Evolutionary conservation across 1,140 invertebrate species (phyloP), one percentile per base, ranked within the genome.

Genomic region (Drosophila pruinosa): DNA sequence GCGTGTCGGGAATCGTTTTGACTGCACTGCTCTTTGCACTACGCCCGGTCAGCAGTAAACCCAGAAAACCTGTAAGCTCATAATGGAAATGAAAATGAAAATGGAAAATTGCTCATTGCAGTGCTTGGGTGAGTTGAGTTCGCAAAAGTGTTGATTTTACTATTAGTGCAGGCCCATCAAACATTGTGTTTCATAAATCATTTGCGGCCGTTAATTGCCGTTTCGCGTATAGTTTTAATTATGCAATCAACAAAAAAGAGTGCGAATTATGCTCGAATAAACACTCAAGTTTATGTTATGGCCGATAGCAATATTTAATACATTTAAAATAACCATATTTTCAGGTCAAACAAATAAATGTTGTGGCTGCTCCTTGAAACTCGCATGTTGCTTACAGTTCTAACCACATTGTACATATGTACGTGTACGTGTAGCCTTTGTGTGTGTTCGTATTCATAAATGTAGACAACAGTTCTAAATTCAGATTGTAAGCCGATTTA

Each of bases 401-500:
- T n/a, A n/a, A n/a, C n/a, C n/a, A n/a, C n/a, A n/a, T n/a, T n/a
- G n/a, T n/a, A n/a, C n/a, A n/a, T n/a, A n/a, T n/a, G n/a, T 28
- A 22, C 17, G 24, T 28, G 22, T 28, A 34, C 17, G 41, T 45
- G 34, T 36, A 1, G 4, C 4, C 1, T 45, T 21, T 45, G 41
- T 45, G 41, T 4, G 21, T n/a, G 43, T 24, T 26, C 21, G 14
- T 24, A 47, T 47, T 47, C 14, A 2, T 47, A 10, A 24, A 10
- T 47, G n/a, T 21, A 1, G n/a, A 45, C 45, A 48, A 48, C 24
- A 48, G 22, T 39, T 47, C 31, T 34, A 45, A 24, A 43, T 39
- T 41, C 43, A 26, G 62, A 31, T 75, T 85, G 86, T 85, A 85
- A 85, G 77, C 81, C 81, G 81, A 72, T 85, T 85, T 77, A 63